Conservation (phyloP, 53 echinoderm and acorn worm genomes). For the Crossaster papposus region DNA sequence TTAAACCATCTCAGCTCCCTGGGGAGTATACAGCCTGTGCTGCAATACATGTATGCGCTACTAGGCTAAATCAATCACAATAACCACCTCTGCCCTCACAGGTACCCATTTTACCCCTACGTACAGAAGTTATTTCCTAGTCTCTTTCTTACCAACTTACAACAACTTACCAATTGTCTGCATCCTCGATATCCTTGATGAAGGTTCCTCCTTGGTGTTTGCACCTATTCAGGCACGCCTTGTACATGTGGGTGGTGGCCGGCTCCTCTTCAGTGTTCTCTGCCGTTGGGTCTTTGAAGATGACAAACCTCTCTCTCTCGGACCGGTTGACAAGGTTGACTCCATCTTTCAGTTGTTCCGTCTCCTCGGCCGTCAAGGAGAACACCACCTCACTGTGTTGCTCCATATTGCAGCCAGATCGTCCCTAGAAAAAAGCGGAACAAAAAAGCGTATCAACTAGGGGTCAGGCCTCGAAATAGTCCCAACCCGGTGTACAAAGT, state of each 20-base stretch:
- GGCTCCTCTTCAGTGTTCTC: slow-evolving; percentile 77
- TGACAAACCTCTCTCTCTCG: slow-evolving; percentile 77
- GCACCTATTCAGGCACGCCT: slow-evolving; percentile 84
- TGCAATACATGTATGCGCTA: too few species aligned
- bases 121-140: too few species aligned
- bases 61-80: too few species aligned
- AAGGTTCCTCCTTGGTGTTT: slow-evolving; percentile 98
- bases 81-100: too few species aligned
- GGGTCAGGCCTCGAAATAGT: background rate
- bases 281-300: slow-evolving; percentile 79
- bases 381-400: slow-evolving; percentile 82
- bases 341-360: slow-evolving; percentile 73
- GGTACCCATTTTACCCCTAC: too few species aligned
- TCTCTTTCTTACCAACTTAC: too few species aligned
- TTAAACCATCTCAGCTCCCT: too few species aligned
- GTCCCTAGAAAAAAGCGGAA: background rate
- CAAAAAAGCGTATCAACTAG: background rate
- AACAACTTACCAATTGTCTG: slow-evolving; percentile 66
- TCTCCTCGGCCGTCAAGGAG: slow-evolving; percentile 75
- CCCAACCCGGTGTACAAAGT: too few species aligned
- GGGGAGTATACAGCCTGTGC: too few species aligned
- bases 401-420: slow-evolving; percentile 67
- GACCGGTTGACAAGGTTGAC: slow-evolving; percentile 81
- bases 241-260: slow-evolving; percentile 59
- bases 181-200: slow-evolving; percentile 90